Conservation (phyloP, 2,113 vertebrate genomes). For the Athene cunicularia region DNA sequence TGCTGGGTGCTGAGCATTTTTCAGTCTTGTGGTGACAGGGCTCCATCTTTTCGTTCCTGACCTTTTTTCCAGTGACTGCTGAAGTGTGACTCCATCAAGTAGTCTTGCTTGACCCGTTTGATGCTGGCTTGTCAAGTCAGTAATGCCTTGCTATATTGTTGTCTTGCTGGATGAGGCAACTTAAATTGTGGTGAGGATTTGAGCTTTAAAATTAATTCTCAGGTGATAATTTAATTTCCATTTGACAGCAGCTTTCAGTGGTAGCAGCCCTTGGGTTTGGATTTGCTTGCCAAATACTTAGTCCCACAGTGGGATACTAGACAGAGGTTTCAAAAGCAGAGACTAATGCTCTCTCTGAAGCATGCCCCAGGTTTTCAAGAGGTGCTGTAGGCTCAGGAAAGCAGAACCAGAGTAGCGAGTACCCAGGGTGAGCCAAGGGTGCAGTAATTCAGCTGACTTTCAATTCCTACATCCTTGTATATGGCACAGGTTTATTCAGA, state of each 20-base stretch:
- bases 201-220: background rate
- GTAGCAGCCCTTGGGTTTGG: background rate
- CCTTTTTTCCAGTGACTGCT: background rate
- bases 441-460: background rate
- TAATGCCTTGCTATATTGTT: background rate
- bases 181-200: background rate
- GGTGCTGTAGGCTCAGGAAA: background rate
- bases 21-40: accelerated
- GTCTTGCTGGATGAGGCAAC: background rate
- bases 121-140: background rate
- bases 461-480: accelerated
- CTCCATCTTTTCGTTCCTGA: background rate
- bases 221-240: background rate
- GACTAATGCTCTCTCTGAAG: background rate
- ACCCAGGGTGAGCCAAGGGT: background rate
- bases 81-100: background rate
- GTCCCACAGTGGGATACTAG: background rate
- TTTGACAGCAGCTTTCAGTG: background rate
- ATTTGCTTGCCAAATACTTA: background rate
- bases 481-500: background rate
- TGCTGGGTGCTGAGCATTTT: background rate
- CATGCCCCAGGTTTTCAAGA: background rate
- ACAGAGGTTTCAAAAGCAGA: background rate
- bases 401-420: background rate
- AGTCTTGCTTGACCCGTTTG: background rate